phyloP scores from a whole-genome alignment of 2,888 invertebrate genomes.

The Eurytoma californica region DNA sequence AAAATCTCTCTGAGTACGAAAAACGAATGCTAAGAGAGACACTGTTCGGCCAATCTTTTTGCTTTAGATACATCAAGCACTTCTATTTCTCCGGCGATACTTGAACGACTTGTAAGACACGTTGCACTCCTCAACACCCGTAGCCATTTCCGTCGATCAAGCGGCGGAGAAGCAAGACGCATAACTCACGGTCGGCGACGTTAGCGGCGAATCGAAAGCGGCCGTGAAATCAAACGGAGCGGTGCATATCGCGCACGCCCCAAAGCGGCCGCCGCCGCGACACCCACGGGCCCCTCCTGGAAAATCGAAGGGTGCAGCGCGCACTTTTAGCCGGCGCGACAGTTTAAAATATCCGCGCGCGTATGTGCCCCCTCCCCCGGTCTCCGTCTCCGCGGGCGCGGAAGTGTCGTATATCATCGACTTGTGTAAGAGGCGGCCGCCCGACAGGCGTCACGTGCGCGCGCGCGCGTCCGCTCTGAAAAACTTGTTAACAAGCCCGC shows the following conservation, averaged over 20 bases:
- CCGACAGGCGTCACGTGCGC: conserved; percentile 49
- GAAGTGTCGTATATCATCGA: conserved; percentile 54
- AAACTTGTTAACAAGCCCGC: conserved; percentile 56
- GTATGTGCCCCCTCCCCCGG: neutral
- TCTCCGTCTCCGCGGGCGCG: conserved; percentile 5
- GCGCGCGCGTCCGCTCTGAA: conserved; percentile 16
- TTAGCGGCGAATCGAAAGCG: too few species aligned
- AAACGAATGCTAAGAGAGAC: too few species aligned
- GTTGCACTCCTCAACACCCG: too few species aligned
- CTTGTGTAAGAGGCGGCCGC: conserved; percentile 44
- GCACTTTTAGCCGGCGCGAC: conserved; percentile 5
- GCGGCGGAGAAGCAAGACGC: too few species aligned
- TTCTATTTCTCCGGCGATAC: too few species aligned
- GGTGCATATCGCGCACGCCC: neutral
- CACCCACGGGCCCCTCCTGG: neutral
- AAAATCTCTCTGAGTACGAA: too few species aligned
- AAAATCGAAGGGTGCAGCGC: conserved; percentile 2
- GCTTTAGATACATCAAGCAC: too few species aligned
- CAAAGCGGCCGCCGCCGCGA: too few species aligned
- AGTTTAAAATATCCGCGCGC: conserved; percentile 9
- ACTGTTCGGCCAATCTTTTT: too few species aligned
- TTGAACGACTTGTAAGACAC: too few species aligned
- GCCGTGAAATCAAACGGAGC: neutral
- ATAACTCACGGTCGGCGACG: too few species aligned
- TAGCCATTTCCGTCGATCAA: too few species aligned